Conservation (phyloP, 2,888 invertebrate genomes). For the Leptinotarsa rubiginosa region DNA sequence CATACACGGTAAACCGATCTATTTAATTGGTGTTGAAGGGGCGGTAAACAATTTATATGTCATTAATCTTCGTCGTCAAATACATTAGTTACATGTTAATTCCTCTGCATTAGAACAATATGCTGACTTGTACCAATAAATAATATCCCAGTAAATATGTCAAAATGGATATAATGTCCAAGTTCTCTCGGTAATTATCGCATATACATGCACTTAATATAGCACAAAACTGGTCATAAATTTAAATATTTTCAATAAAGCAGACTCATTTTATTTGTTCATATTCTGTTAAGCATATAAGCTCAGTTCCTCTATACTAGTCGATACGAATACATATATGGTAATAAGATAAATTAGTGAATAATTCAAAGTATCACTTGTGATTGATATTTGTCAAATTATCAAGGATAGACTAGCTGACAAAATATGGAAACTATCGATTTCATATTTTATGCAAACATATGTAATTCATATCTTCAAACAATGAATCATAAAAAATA, state of each 20-base stretch:
- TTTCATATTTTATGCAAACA: too few relatives aligned
- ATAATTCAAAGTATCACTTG: too few relatives aligned
- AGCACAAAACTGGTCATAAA: constrained; percentile 16
- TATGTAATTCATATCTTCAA: too few relatives aligned
- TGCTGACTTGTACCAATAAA: constrained; percentile 3
- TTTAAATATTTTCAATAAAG: not conserved
- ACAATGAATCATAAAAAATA: too few relatives aligned
- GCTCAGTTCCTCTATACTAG: not conserved
- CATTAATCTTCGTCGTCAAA: constrained; percentile 14
- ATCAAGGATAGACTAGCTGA: too few relatives aligned
- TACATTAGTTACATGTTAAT: not conserved
- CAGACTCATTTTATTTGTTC: not conserved
- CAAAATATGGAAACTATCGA: too few relatives aligned
- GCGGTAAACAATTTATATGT: constrained; percentile 11
- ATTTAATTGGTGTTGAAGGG: constrained; percentile 23
- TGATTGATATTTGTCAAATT: too few relatives aligned
- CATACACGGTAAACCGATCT: constrained; percentile 17
- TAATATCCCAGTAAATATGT: constrained; percentile 15
- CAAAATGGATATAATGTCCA: constrained; percentile 16
- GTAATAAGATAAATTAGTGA: too few relatives aligned
- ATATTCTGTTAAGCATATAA: constrained; percentile 2
- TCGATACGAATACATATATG: too few relatives aligned
- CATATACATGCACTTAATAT: constrained; percentile 15
- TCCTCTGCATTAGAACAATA: constrained; percentile 15
- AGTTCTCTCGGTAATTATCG: constrained; percentile 20